A percentile compares a stretch with the other conserved stretches of the same genome.
Evolutionary conservation across 2,797 vertebrate genomes (phyloP).

Genomic region (Phoebastria nigripes): DNA sequence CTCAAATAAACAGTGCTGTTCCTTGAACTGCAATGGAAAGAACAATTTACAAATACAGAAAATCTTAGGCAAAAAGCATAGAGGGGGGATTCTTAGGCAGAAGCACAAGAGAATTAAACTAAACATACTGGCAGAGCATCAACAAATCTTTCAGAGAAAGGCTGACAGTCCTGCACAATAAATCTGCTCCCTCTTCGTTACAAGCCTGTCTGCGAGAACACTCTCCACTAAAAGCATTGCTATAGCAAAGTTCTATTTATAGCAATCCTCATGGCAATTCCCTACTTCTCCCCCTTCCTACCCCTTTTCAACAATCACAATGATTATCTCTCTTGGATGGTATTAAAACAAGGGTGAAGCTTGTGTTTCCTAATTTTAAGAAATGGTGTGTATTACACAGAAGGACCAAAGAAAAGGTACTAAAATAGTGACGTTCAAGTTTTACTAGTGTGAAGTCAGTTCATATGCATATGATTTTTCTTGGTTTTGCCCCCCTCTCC

Average conservation of each 20-base stretch:
- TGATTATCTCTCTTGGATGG: neutral
- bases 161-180: constrained; percentile 48
- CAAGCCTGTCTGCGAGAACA: constrained; percentile 30
- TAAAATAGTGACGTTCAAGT: neutral
- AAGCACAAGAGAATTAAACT: constrained; percentile 25
- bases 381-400: neutral
- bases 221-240: constrained; percentile 40
- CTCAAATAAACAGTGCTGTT: neutral
- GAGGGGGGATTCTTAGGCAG: neutral
- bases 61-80: neutral
- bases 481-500: neutral
- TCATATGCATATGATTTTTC: neutral
- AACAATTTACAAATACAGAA: neutral
- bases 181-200: constrained; percentile 50
- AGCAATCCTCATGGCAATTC: constrained; percentile 28
- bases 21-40: neutral
- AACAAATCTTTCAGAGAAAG: constrained; percentile 43
- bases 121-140: constrained; percentile 31
- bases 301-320: neutral
- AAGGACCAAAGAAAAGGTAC: neutral
- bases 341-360: neutral
- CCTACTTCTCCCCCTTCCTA: neutral
- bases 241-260: constrained; percentile 46
- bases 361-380: neutral
- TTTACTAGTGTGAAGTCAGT: neutral